phyloP scores from a whole-genome alignment of 2,797 vertebrate genomes.

The Argentina silus region DNA sequence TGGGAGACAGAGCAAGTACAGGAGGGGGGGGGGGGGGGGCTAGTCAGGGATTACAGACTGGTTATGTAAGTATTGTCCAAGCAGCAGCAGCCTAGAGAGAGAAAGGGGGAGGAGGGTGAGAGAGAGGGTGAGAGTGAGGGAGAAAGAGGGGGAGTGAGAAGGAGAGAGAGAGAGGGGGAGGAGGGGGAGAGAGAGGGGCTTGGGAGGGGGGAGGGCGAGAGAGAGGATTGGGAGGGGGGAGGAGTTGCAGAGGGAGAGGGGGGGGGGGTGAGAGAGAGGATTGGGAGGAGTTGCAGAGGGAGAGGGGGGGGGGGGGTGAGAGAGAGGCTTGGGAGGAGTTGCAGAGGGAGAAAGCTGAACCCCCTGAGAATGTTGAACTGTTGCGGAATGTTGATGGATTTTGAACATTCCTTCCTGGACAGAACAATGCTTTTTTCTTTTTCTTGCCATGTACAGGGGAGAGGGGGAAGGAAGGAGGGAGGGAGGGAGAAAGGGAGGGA shows the following conservation, averaged over 20 bases:
- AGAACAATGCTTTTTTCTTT: conserved; percentile 34
- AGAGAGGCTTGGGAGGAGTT: neutral
- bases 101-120: too few species aligned
- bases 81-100: conserved; percentile 22
- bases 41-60: conserved; percentile 66
- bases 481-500: neutral
- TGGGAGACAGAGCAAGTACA: conserved; percentile 11
- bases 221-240: neutral
- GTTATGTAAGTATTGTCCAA: conserved; percentile 80
- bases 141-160: conserved; percentile 20
- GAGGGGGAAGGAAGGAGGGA: conserved; percentile 1
- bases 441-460: conserved; percentile 10
- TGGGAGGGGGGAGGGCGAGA: neutral
- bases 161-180: conserved; percentile 25
- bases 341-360: conserved; percentile 51
- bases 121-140: neutral
- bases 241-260: conserved; percentile 14
- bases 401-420: conserved; percentile 50
- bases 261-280: conserved; percentile 1
- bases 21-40: conserved; percentile 28
- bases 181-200: conserved; percentile 3
- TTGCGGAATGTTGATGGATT: conserved; percentile 71
- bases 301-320: conserved; percentile 27
- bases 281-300: neutral
- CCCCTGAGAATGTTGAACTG: conserved; percentile 72